Conservation (phyloP, 2,888 invertebrate species). For the Itoplectis maculator region DNA sequence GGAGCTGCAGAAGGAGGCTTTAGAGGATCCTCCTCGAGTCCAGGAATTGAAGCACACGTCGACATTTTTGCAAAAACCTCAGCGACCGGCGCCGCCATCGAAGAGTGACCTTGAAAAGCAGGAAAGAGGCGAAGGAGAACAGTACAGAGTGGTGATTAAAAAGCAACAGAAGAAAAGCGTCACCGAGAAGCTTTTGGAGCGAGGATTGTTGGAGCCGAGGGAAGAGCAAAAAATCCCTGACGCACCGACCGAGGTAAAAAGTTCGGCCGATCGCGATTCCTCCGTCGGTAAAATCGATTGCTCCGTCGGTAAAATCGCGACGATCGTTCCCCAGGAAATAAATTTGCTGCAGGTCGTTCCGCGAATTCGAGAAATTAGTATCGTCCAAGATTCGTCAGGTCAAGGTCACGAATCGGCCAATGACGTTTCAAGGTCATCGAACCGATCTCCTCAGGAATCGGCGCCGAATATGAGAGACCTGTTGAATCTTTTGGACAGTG, state of each 20-base stretch:
- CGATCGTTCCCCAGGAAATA: conserved; percentile 33
- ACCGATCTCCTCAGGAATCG: too few species aligned
- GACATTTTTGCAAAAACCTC: conserved; percentile 91
- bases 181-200: conserved; percentile 78
- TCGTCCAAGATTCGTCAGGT: conserved; percentile 22
- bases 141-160: conserved; percentile 81
- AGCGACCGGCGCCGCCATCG: conserved; percentile 87
- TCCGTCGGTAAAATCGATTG: too few species aligned
- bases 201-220: conserved; percentile 79
- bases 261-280: neutral
- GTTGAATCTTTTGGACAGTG: conserved; percentile 62
- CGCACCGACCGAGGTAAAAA: conserved; percentile 67
- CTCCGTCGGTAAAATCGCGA: too few species aligned
- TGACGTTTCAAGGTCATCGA: too few species aligned
- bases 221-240: conserved; percentile 75
- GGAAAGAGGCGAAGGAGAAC: conserved; percentile 71
- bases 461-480: conserved; percentile 54
- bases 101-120: conserved; percentile 70
- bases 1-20: conserved; percentile 80
- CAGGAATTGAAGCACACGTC: conserved; percentile 85
- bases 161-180: conserved; percentile 81
- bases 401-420: too few species aligned
- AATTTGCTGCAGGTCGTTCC: conserved; percentile 54
- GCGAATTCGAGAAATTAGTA: conserved; percentile 52
- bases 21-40: conserved; percentile 76